These are phyloP conservation scores for Argyresthia goedartella DNA, from an alignment of 2,888 invertebrate species.

Conservation along the genomic window DNA sequence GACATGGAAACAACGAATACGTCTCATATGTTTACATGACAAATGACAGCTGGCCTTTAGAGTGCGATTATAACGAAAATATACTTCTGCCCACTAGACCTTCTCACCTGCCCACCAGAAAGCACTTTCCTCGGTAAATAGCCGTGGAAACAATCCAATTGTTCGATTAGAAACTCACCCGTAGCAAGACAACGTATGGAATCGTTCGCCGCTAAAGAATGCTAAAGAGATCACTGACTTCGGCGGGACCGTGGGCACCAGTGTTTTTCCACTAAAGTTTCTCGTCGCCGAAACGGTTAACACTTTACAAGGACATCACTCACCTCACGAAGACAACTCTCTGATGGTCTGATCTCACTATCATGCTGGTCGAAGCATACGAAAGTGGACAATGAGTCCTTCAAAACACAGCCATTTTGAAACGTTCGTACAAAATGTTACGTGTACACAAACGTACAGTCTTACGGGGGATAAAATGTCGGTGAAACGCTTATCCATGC, in stretches of 20 bases:
- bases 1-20: constrained; percentile 32
- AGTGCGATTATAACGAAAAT: neutral
- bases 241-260: constrained; percentile 50
- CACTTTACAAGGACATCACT: constrained; percentile 38
- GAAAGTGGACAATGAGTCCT: constrained; percentile 76
- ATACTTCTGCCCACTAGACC: constrained; percentile 12
- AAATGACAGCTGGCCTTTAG: constrained; percentile 23
- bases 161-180: constrained; percentile 61
- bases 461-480: constrained; percentile 31
- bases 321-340: constrained; percentile 75
- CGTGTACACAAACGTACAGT: constrained; percentile 49
- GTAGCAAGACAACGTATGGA: constrained; percentile 49
- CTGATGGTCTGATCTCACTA: constrained; percentile 75
- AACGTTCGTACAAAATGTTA: constrained; percentile 66
- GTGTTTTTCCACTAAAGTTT: constrained; percentile 54
- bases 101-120: constrained; percentile 2
- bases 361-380: constrained; percentile 76
- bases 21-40: constrained; percentile 41
- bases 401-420: constrained; percentile 83
- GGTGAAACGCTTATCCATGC: constrained; percentile 51
- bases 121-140: neutral
- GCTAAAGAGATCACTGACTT: constrained; percentile 52
- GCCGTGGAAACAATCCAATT: constrained; percentile 31
- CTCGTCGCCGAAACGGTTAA: constrained; percentile 23
- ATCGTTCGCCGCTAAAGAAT: constrained; percentile 37